Evolutionary conservation across 2,888 invertebrate genomes (phyloP).

Genomic region (Dasysyrphus albostriatus): DNA sequence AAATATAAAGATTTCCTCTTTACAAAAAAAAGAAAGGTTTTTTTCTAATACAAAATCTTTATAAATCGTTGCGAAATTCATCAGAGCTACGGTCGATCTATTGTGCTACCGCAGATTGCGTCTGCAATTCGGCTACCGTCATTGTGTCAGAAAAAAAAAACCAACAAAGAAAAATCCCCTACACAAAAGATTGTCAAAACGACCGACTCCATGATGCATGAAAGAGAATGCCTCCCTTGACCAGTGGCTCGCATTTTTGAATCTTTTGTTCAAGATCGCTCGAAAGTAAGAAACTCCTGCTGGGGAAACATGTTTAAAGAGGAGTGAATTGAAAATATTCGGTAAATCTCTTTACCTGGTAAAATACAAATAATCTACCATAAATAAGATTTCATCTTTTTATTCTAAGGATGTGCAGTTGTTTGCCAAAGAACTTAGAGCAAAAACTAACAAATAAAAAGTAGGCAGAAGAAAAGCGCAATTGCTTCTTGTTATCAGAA

Average conservation of each 20-base stretch:
- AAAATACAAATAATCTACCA: constrained; percentile 49
- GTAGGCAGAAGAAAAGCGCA: constrained; percentile 59
- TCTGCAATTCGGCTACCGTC: constrained; percentile 67
- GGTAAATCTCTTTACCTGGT: constrained; percentile 61
- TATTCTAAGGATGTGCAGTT: constrained; percentile 53
- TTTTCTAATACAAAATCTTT: constrained; percentile 31
- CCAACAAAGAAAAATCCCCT: background rate
- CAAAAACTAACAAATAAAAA: background rate
- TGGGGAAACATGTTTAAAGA: constrained; percentile 56
- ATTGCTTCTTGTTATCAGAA: constrained; percentile 71
- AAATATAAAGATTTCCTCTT: constrained; percentile 2
- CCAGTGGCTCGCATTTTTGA: constrained; percentile 57
- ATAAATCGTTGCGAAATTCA: constrained; percentile 24
- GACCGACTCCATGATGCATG: constrained; percentile 30
- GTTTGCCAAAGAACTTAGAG: constrained; percentile 45
- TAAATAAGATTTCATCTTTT: constrained; percentile 42
- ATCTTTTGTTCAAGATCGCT: constrained; percentile 39
- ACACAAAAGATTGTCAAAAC: constrained; percentile 27
- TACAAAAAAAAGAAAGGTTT: background rate
- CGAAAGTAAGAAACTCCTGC: constrained; percentile 38
- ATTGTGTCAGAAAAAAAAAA: constrained; percentile 52
- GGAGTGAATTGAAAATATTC: constrained; percentile 70
- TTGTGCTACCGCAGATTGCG: constrained; percentile 75
- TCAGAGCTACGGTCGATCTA: constrained; percentile 51
- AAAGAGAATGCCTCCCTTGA: constrained; percentile 18